Evolutionary conservation across 2,113 vertebrate species (phyloP).

Genomic region (Furnarius figulus): DNA sequence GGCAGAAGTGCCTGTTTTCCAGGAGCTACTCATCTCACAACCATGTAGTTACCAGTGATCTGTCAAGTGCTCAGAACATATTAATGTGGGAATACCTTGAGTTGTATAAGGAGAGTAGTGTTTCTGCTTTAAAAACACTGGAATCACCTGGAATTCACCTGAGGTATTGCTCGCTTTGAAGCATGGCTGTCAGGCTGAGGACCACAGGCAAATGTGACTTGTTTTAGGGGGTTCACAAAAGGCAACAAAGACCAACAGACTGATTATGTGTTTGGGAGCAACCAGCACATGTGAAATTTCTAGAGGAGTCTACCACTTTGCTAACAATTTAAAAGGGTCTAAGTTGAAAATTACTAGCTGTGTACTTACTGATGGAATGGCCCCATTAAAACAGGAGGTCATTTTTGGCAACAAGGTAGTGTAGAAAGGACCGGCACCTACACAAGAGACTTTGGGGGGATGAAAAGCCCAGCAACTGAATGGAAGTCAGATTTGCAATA

Average conservation of each 20-base stretch:
- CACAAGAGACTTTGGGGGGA: neutral
- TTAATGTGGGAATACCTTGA: neutral
- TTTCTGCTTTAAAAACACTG: neutral
- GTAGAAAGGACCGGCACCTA: neutral
- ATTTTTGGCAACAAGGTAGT: neutral
- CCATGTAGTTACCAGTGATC: neutral
- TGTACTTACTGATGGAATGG: neutral
- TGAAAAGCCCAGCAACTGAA: neutral
- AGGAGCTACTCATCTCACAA: neutral
- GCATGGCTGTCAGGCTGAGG: neutral
- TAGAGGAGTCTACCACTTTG: neutral
- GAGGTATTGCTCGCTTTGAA: neutral
- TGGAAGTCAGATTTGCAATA: neutral
- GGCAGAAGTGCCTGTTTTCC: neutral
- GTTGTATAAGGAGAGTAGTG: neutral
- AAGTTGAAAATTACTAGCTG: neutral
- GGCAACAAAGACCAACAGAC: neutral
- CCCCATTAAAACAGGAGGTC: neutral
- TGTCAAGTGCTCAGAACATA: fast-evolving
- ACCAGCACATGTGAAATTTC: neutral
- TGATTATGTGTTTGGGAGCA: fast-evolving
- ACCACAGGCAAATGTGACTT: neutral
- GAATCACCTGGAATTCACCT: neutral
- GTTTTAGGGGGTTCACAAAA: neutral
- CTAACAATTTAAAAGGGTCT: neutral